phyloP scores from a whole-genome alignment of 2,888 invertebrate species.

The Schizotus pectinicornis region DNA sequence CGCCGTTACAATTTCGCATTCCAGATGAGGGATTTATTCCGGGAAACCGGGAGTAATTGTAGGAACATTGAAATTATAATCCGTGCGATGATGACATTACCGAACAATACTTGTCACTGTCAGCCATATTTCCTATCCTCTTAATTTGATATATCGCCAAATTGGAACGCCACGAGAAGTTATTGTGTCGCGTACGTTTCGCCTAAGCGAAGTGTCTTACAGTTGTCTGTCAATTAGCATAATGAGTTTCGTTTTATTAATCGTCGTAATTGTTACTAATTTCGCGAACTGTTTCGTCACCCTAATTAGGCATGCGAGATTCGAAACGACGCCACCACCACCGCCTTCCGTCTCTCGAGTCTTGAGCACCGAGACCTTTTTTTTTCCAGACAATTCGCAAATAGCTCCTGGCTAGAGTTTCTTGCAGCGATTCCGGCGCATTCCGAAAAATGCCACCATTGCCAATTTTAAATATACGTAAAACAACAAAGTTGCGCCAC shows the following conservation, averaged over 20 bases:
- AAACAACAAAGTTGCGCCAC: no score
- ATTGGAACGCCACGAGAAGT: slow-evolving; percentile 38
- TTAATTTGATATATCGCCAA: slow-evolving; percentile 49
- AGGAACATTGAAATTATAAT: slow-evolving; percentile 50
- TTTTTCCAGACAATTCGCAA: background rate
- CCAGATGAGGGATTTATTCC: slow-evolving; percentile 38
- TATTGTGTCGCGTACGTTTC: slow-evolving; percentile 14
- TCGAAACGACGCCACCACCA: background rate
- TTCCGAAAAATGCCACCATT: no score
- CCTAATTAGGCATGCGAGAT: background rate
- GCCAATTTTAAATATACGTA: no score
- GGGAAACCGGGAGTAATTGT: slow-evolving; percentile 42
- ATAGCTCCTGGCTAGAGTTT: no score
- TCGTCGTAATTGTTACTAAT: slow-evolving; percentile 28
- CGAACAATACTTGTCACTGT: slow-evolving; percentile 53
- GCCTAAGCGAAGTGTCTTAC: slow-evolving; percentile 5
- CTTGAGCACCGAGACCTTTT: background rate
- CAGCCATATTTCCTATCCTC: slow-evolving; percentile 47
- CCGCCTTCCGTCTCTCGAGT: background rate
- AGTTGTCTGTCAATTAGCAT: slow-evolving; percentile 30
- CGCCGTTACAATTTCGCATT: slow-evolving; percentile 26
- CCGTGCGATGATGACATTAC: slow-evolving; percentile 47
- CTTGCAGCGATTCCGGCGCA: no score
- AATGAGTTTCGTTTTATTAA: slow-evolving; percentile 35
- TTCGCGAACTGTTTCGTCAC: background rate